Evolutionary conservation across 2,113 vertebrate genomes (phyloP).

Genomic region (Hoplias malabaricus): DNA sequence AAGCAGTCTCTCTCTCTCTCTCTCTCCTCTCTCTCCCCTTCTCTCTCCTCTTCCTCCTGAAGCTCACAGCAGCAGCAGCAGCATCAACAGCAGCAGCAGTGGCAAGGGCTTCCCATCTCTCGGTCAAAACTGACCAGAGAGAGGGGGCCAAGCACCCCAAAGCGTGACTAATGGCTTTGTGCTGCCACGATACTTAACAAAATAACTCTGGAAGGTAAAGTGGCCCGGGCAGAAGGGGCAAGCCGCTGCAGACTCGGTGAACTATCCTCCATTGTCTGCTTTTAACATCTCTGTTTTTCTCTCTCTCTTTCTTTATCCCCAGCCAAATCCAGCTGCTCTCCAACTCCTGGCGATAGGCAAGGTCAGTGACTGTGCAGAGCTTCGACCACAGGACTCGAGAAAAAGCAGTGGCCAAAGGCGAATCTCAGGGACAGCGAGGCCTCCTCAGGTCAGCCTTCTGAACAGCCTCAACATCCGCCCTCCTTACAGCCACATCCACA

Average conservation of each 20-base stretch:
- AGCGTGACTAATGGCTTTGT: constrained; percentile 41
- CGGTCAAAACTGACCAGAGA: constrained; percentile 21
- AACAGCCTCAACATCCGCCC: constrained; percentile 52
- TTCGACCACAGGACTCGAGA: constrained; percentile 69
- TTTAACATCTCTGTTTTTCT: constrained; percentile 45
- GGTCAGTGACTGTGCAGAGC: constrained; percentile 77
- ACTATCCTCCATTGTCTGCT: constrained; percentile 46
- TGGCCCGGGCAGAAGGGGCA: constrained; percentile 1
- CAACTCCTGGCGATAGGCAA: constrained; percentile 80
- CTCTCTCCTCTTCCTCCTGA: constrained; percentile 25
- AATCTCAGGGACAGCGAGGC: constrained; percentile 71
- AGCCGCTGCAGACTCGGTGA: neutral
- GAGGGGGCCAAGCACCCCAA: constrained; percentile 21
- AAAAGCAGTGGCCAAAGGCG: constrained; percentile 65
- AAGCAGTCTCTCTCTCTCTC: constrained; percentile 41
- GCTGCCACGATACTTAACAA: constrained; percentile 12
- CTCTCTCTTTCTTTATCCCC: constrained; percentile 52
- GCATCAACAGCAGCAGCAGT: constrained; percentile 53
- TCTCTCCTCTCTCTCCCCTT: constrained; percentile 35
- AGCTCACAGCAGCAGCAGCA: constrained; percentile 53
- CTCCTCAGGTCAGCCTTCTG: constrained; percentile 65
- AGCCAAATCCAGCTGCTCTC: constrained; percentile 80
- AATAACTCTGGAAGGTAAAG: constrained; percentile 28
- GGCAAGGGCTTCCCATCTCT: constrained; percentile 51
- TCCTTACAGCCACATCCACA: constrained; percentile 39